phyloP scores from a whole-genome alignment of 1,140 invertebrate species.

The Acromyrmex charruanus region DNA sequence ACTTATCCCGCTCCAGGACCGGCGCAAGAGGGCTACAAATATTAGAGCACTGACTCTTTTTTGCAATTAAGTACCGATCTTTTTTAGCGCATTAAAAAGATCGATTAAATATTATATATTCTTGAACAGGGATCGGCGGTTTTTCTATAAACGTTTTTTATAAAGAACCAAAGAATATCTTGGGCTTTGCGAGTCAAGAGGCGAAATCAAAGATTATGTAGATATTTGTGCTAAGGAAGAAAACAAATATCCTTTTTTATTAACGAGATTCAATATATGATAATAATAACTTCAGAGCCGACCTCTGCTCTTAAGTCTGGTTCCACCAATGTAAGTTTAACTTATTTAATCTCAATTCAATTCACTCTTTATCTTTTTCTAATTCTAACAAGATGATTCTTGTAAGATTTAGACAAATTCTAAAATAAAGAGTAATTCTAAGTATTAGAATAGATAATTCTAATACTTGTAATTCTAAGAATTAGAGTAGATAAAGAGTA shows the following conservation, averaged over 20 bases:
- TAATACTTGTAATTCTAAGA: too few relatives aligned
- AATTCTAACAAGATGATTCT: too few relatives aligned
- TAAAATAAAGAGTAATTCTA: too few relatives aligned
- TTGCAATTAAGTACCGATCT: background rate
- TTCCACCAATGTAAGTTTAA: too few relatives aligned
- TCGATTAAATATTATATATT: background rate
- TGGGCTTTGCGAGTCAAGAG: background rate
- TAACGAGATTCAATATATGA: background rate
- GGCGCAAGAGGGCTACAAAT: conserved; percentile 87
- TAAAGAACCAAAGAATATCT: background rate
- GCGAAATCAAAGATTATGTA: background rate
- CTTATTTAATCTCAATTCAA: too few relatives aligned
- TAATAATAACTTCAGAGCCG: background rate
- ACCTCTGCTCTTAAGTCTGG: background rate
- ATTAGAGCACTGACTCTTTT: conserved; percentile 77
- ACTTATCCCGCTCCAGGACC: conserved; percentile 80
- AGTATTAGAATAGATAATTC: too few relatives aligned
- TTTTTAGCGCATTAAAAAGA: conserved; percentile 16
- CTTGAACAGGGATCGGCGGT: background rate
- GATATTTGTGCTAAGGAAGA: background rate
- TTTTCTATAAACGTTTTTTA: background rate
- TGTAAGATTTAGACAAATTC: too few relatives aligned
- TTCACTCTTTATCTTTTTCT: too few relatives aligned
- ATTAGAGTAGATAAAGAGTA: too few relatives aligned
- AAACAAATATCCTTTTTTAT: background rate